These are phyloP conservation scores for Mycteria americana DNA, from an alignment of 2,797 vertebrate genomes.

Conservation along the genomic window DNA sequence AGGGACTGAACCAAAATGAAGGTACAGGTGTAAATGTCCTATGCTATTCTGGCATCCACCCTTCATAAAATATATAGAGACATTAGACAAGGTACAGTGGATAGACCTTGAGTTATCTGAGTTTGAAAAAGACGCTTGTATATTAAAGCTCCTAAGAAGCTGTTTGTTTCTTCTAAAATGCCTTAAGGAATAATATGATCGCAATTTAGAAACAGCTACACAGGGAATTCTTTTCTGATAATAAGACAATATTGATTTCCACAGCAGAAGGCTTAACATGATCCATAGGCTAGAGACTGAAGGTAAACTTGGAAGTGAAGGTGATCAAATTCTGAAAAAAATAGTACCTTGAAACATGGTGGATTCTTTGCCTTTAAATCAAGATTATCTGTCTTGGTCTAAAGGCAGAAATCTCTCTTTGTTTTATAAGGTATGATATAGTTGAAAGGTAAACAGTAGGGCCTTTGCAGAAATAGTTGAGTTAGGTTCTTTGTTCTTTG, in stretches of 20 bases:
- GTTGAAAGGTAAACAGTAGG: not conserved
- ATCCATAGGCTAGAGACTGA: not conserved
- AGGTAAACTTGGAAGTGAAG: not conserved
- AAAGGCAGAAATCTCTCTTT: not conserved
- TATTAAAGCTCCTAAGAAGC: not conserved
- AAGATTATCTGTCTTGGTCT: not conserved
- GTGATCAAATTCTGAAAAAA: not conserved
- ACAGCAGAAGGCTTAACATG: not conserved
- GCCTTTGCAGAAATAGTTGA: not conserved
- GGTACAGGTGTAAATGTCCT: not conserved
- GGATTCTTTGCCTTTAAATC: not conserved
- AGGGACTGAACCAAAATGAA: not conserved
- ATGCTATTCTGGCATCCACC: fast-evolving
- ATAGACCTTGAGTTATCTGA: not conserved
- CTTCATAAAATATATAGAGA: not conserved
- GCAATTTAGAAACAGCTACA: not conserved
- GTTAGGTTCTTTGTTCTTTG: not conserved
- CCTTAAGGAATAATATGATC: not conserved
- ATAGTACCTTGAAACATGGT: not conserved
- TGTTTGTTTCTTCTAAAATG: not conserved
- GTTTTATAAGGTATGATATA: not conserved
- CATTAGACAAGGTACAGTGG: not conserved
- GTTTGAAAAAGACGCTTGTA: not conserved
- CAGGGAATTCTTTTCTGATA: not conserved
- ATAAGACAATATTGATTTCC: not conserved